Conservation (phyloP, 2,113 vertebrate genomes). For the Danionella cerebrum region DNA sequence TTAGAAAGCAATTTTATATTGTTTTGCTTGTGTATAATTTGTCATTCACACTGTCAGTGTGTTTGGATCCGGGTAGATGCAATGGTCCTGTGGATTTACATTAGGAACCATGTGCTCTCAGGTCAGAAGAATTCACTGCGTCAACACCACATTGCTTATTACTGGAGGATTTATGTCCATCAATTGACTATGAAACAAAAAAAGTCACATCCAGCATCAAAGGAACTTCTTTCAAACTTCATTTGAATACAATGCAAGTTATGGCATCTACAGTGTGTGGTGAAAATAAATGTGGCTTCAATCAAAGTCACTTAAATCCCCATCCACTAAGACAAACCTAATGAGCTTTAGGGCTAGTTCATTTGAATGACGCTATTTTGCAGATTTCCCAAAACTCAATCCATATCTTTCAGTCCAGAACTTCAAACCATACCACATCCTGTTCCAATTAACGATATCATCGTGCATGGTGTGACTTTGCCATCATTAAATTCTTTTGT, state of each 20-base stretch:
- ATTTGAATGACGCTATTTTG: neutral
- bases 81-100: conserved; percentile 8
- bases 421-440: conserved; percentile 19
- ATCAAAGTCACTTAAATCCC: neutral
- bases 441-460: conserved; percentile 41
- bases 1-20: conserved; percentile 26
- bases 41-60: conserved; percentile 16
- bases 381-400: neutral
- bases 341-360: too few relatives aligned
- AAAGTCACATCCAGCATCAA: neutral
- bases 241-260: too few relatives aligned
- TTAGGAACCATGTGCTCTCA: neutral
- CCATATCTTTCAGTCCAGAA: neutral
- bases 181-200: neutral
- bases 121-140: neutral
- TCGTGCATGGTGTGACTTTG: conserved; percentile 17
- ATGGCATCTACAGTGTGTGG: too few relatives aligned
- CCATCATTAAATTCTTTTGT: conserved; percentile 8
- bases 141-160: neutral
- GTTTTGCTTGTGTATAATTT: conserved; percentile 29
- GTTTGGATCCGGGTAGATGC: conserved; percentile 34
- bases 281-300: neutral
- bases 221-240: neutral
- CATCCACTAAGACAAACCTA: neutral
- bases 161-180: neutral